Base-by-base conservation (phyloP, 2,888 invertebrate species). In the Thyatira batis region DNA sequence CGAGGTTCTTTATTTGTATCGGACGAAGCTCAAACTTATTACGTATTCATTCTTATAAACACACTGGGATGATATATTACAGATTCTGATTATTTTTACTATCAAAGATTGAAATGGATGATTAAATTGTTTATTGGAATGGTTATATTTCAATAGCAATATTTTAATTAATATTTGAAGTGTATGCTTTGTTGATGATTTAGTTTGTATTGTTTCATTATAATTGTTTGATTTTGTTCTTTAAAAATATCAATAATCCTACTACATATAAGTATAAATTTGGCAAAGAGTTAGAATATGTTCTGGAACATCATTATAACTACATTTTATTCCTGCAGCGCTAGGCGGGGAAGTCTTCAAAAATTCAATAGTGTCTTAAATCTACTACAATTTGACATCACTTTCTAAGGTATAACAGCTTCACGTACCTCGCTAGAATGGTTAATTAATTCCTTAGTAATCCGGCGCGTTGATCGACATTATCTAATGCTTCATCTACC, bases 381-480 rank as follows among this genome's bases (percentile, higher is more conserved):
- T n/a, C n/a, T n/a, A n/a, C n/a, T n/a, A n/a, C n/a, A n/a, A n/a
- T n/a, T n/a, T 60, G 60, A 60, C 58, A 64, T 62, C 78, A 78
- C 80, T 82, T 83, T 81, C 81, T 76, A 82, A 80, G 73, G 77
- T 79, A 82, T 82, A 78, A 84, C 68, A 71, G 73, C 78, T 76
- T 73, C 77, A 75, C 74, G 73, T 71, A n/a, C n/a, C n/a, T n/a
- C n/a, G n/a, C n/a, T n/a, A 74, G 71, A 61, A 66, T 58, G 65
- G 76, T 82, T 86, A 85, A 87, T 86, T 83, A 87, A 85, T 83
- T 82, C 76, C 62, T 73, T 69, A 73, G 76, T 85, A 83, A 87
- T 87, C 80, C 80, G 73, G 71, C 69, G 63, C 58, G 59, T 60
- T 83, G 87, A 87, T 81, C 73, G 85, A 86, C 85, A 76, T 77